phyloP scores from a whole-genome alignment of 2,888 invertebrate genomes.

The Capitulum mitella region DNA sequence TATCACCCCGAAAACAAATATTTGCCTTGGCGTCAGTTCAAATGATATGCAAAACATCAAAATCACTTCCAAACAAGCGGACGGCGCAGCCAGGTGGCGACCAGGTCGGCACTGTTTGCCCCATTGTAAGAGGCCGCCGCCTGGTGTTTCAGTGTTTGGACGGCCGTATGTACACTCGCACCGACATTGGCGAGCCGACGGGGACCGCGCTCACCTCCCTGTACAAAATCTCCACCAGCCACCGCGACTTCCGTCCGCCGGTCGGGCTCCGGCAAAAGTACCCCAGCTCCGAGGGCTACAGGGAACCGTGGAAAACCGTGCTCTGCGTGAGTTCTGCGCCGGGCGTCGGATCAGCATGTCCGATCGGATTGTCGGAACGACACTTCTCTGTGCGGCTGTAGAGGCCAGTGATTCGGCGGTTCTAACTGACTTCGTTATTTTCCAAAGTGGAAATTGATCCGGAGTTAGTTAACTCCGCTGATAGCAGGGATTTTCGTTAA shows the following conservation, averaged over 20 bases:
- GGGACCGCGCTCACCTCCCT: slow-evolving; percentile 2
- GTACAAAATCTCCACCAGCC: slow-evolving; percentile 14
- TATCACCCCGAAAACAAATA: too few species aligned
- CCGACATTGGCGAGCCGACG: neutral
- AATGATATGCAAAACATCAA: neutral
- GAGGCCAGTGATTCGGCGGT: too few species aligned
- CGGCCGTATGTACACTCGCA: neutral
- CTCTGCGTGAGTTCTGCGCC: slow-evolving; percentile 15
- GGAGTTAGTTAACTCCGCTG: too few species aligned
- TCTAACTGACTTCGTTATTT: too few species aligned
- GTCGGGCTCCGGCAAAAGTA: neutral
- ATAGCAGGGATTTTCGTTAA: too few species aligned
- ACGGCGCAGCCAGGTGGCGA: neutral
- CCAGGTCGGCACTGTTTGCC: neutral
- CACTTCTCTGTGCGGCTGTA: too few species aligned
- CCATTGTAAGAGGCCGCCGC: too few species aligned
- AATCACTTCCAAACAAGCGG: too few species aligned
- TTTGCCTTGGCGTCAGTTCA: neutral
- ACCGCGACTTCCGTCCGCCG: neutral
- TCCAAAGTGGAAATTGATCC: too few species aligned
- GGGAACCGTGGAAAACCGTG: slow-evolving; percentile 1
- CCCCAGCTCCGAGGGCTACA: slow-evolving; percentile 4
- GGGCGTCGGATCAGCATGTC: too few species aligned
- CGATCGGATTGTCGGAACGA: too few species aligned
- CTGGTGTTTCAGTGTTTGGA: slow-evolving; percentile 8